Conservation (phyloP, 2,797 vertebrate genomes). For the Adrianichthys oophorus region DNA sequence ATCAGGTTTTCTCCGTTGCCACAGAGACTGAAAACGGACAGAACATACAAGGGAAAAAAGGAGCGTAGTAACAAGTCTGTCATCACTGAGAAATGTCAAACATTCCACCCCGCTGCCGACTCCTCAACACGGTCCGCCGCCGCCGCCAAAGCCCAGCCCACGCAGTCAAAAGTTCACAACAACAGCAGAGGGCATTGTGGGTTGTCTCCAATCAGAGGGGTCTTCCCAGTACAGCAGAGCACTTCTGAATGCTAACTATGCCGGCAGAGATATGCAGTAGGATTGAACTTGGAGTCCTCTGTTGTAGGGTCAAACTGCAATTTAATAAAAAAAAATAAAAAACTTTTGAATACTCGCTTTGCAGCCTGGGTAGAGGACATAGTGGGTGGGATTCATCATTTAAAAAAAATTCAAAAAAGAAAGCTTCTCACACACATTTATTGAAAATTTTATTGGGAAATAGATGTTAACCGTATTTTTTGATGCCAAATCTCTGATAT, state of each 20-base stretch:
- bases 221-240: slow-evolving; percentile 55
- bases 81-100: slow-evolving; percentile 76
- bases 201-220: slow-evolving; percentile 65
- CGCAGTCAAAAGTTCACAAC: slow-evolving; percentile 79
- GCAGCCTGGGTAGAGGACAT: slow-evolving; percentile 27
- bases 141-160: slow-evolving; percentile 61
- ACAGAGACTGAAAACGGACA: slow-evolving; percentile 47
- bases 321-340: slow-evolving; percentile 30
- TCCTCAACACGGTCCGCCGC: slow-evolving; percentile 58
- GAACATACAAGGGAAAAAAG: slow-evolving; percentile 42
- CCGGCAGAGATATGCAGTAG: slow-evolving; percentile 69
- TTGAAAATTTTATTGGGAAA: too few species aligned
- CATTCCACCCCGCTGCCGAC: slow-evolving; percentile 74
- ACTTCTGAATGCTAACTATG: slow-evolving; percentile 72
- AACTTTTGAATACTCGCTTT: slow-evolving; percentile 32
- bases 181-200: slow-evolving; percentile 77
- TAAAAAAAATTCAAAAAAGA: background rate
- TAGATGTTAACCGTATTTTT: background rate
- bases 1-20: slow-evolving; percentile 56
- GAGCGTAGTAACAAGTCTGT: slow-evolving; percentile 65
- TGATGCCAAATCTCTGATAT: slow-evolving; percentile 9
- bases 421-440: slow-evolving; percentile 2
- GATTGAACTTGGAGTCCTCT: slow-evolving; percentile 55
- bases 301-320: slow-evolving; percentile 54
- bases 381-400: slow-evolving; percentile 44